phyloP scores from a whole-genome alignment of 2,797 vertebrate species.

The Argentina silus region DNA sequence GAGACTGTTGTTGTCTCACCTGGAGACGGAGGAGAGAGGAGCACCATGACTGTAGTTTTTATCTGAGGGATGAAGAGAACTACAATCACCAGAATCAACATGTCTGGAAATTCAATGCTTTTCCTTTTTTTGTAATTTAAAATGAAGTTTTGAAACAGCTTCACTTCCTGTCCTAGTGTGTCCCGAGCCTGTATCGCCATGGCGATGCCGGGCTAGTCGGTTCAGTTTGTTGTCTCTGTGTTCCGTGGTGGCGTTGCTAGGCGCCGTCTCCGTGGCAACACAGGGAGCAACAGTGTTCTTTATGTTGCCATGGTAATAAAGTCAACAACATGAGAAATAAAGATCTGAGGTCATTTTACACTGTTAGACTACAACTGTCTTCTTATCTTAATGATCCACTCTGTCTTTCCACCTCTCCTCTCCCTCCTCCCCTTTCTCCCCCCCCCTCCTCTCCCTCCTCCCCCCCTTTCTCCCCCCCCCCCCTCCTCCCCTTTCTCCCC shows the following conservation, averaged over 20 bases:
- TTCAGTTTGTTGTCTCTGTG: slow-evolving; percentile 13
- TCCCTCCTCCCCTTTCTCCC: neutral
- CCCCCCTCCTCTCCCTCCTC: neutral
- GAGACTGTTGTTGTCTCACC: slow-evolving; percentile 38
- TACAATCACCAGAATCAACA: slow-evolving; percentile 45
- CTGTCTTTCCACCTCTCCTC: neutral
- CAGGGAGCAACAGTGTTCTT: no score
- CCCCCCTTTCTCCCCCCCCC: neutral
- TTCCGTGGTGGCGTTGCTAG: no score
- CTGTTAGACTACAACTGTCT: no score
- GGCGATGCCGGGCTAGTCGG: no score
- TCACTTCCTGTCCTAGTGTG: neutral
- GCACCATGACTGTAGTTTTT: no score
- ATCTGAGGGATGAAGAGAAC: slow-evolving; percentile 46
- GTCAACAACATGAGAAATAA: no score
- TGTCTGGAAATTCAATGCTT: slow-evolving; percentile 63
- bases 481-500: neutral
- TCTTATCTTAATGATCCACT: no score
- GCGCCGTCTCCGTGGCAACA: no score
- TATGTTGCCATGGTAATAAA: no score
- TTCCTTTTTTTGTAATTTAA: slow-evolving; percentile 71
- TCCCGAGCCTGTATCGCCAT: no score
- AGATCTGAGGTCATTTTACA: no score
- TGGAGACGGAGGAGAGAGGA: slow-evolving; percentile 44
- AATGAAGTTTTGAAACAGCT: slow-evolving; percentile 11